Evolutionary conservation across 2,888 invertebrate species (phyloP).

Genomic region (Agonum fuliginosum): DNA sequence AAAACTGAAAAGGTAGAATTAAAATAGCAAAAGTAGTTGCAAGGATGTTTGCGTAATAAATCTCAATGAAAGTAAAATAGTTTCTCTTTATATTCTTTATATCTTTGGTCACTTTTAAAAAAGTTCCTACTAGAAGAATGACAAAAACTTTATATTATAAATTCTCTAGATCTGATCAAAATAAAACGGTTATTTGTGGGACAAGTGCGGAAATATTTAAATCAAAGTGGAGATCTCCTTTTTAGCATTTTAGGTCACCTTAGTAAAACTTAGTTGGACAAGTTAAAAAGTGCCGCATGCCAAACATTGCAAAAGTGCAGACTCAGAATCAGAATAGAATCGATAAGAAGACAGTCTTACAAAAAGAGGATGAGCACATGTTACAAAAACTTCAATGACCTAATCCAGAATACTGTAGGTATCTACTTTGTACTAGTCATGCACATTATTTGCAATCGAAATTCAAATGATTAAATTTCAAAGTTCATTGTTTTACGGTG

Average conservation of each 20-base stretch:
- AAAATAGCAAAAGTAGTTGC: background rate
- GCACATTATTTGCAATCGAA: too few relatives aligned
- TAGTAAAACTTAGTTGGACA: slow-evolving; percentile 30
- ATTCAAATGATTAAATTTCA: too few relatives aligned
- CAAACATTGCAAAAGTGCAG: background rate
- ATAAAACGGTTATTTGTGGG: slow-evolving; percentile 28
- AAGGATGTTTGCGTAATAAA: background rate
- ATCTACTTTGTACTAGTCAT: too few relatives aligned
- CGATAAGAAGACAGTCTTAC: background rate
- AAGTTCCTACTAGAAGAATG: background rate
- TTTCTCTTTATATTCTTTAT: background rate
- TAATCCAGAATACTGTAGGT: too few relatives aligned
- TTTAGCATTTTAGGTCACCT: slow-evolving; percentile 13
- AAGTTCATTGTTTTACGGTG: too few relatives aligned
- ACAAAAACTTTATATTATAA: background rate
- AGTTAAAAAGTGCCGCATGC: slow-evolving; percentile 28
- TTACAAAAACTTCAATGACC: too few relatives aligned
- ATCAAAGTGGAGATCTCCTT: slow-evolving; percentile 22
- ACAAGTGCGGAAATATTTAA: slow-evolving; percentile 43
- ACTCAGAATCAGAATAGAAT: slow-evolving; percentile 28
- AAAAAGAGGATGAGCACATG: too few relatives aligned
- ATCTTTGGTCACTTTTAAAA: background rate
- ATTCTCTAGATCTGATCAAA: background rate
- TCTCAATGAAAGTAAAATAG: background rate
- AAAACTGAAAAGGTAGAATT: too few relatives aligned